Base-by-base conservation (phyloP, 2,113 vertebrate genomes). In the Bungarus multicinctus region DNA sequence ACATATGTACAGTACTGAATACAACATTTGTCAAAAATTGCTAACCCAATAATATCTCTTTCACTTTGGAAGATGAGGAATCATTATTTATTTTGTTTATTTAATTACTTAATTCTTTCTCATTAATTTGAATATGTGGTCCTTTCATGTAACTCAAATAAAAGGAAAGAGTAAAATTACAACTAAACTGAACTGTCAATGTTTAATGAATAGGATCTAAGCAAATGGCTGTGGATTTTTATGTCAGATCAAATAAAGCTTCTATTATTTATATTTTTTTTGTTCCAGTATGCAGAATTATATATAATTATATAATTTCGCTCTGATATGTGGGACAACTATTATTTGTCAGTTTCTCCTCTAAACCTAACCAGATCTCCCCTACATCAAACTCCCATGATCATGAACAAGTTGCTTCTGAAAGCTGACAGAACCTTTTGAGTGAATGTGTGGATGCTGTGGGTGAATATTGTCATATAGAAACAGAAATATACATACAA, bases 171-270 rank as follows among this genome's bases (percentile, higher is more conserved):
- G 3, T 87, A 30, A 47, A 7, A n/a, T 27, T 50, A 20, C 27
- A 90, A 64, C 50, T 69, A 16, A 30, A n/a, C 6, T 2, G 27
- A 74, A 47, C 43, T 91, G 22, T 91, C 74, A 96, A 57, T 45
- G 96, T 96, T 93, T 93, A 94, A 96, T 95, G 93, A 94, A 95
- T 94, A 94, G 89, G 94, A 92, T 95, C 74, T 57, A 89, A 58
- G 20, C 25, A 69, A 69, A 14, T 90, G 60, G 45, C 34, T 74
- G 30, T 87, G 91, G 16, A 74, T 34, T 39, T 25, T 58, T 43
- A 69, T 74, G 8, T 5, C 91, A 95, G 34, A 30, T 25, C 93
- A 92, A 95, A 93, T 94, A 39, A 93, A 88, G 93, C 94, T 93
- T 96, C 88, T 94, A 45, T 55, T 57, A 53, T 85, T 55, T 45